A percentile compares a stretch with the other conserved stretches of the same genome.
These are phyloP conservation scores for Eupithecia pulchellata DNA, from an alignment of 2,888 invertebrate genomes.

Conservation along the genomic window DNA sequence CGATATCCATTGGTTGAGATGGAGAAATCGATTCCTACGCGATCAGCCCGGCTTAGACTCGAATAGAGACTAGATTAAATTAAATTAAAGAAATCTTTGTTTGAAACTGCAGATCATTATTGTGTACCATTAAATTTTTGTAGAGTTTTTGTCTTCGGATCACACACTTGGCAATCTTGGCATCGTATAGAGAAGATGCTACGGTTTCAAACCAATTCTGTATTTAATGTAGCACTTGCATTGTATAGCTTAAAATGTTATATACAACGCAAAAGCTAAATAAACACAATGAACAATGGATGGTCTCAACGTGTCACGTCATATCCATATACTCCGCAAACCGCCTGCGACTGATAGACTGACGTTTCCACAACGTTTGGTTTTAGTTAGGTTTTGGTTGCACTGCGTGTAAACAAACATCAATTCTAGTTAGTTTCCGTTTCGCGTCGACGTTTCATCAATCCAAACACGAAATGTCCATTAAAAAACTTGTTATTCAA, in stretches of 20 bases:
- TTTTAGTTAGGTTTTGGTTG: not conserved
- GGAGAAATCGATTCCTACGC: too few relatives aligned
- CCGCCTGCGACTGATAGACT: not conserved
- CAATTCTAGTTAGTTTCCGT: slow-evolving; percentile 14
- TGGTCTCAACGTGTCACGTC: not conserved
- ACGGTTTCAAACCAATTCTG: too few relatives aligned
- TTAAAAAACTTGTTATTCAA: slow-evolving; percentile 5
- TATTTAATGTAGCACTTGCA: too few relatives aligned
- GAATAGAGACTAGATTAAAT: too few relatives aligned
- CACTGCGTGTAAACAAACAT: slow-evolving; percentile 11
- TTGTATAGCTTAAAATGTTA: not conserved
- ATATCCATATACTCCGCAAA: not conserved
- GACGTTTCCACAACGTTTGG: not conserved
- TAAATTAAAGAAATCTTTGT: too few relatives aligned
- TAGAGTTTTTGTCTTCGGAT: not conserved
- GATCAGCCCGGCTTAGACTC: too few relatives aligned
- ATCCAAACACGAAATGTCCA: slow-evolving; percentile 17
- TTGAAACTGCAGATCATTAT: too few relatives aligned
- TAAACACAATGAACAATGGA: not conserved
- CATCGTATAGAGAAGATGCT: too few relatives aligned
- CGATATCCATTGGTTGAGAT: too few relatives aligned
- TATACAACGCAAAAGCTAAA: not conserved
- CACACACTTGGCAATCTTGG: not conserved
- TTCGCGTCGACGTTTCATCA: slow-evolving; percentile 8
- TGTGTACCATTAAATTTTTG: too few relatives aligned